phyloP scores from a whole-genome alignment of 2,888 invertebrate genomes.

The Drosophila eohydei region DNA sequence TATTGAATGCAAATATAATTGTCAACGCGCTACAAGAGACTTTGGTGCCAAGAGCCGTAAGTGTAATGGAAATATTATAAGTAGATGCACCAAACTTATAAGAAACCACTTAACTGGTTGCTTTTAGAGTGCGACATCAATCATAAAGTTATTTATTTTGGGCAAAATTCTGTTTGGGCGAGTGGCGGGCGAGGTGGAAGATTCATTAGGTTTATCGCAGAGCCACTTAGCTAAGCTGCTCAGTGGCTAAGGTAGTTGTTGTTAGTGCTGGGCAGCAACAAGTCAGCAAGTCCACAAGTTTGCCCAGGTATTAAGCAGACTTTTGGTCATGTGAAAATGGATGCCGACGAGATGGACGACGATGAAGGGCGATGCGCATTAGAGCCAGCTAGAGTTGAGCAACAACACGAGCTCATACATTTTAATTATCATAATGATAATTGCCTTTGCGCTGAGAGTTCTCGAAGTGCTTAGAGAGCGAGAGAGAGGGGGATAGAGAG shows the following conservation, averaged over 20 bases:
- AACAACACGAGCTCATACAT: slow-evolving; percentile 57
- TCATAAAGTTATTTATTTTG: neutral
- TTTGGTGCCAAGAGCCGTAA: neutral
- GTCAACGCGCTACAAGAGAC: slow-evolving; percentile 1
- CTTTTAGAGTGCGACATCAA: neutral
- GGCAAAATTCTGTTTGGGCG: neutral
- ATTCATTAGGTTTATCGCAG: slow-evolving; percentile 5
- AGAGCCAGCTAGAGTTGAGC: slow-evolving; percentile 8
- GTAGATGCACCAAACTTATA: neutral
- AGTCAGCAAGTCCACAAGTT: slow-evolving; percentile 14
- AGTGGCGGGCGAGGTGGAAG: neutral
- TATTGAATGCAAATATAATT: neutral
- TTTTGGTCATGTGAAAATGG: neutral
- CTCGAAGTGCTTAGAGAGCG: slow-evolving; percentile 32
- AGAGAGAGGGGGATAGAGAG: neutral
- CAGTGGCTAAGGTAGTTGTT: slow-evolving; percentile 2
- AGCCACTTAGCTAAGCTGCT: slow-evolving; percentile 19
- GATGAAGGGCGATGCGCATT: slow-evolving; percentile 32
- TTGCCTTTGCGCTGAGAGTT: slow-evolving; percentile 46
- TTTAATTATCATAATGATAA: slow-evolving; percentile 77
- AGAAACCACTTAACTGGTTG: neutral
- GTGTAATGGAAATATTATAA: neutral
- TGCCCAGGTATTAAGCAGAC: slow-evolving; percentile 4
- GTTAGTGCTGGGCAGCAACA: neutral
- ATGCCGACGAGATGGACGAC: slow-evolving; percentile 1